Evolutionary conservation across 2,888 invertebrate genomes (phyloP).

Genomic region (Copidosoma aretas): DNA sequence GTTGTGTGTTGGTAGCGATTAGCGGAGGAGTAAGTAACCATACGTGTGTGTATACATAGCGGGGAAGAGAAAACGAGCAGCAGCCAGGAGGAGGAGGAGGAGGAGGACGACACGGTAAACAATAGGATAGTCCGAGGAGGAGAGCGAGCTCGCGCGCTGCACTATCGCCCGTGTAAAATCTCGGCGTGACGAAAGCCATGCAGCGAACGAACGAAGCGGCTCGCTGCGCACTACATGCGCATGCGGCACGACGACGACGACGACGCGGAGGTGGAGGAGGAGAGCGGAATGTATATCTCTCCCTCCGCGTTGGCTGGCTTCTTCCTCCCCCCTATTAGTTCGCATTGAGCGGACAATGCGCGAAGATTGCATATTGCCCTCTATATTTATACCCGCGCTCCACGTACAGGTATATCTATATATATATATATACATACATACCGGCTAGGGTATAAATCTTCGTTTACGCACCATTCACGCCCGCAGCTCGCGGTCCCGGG

Average conservation of each 20-base stretch:
- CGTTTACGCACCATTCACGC: constrained; percentile 61
- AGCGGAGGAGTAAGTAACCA: constrained; percentile 10
- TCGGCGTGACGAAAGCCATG: constrained; percentile 32
- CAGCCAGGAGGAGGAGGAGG: not conserved
- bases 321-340: constrained; percentile 50
- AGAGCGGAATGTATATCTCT: not conserved
- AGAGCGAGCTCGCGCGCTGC: constrained; percentile 7
- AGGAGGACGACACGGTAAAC: constrained; percentile 26
- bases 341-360: constrained; percentile 58
- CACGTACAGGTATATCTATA: too few relatives aligned
- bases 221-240: not conserved
- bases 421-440: too few relatives aligned
- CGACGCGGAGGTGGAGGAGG: not conserved
- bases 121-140: constrained; percentile 36
- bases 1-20: constrained; percentile 34
- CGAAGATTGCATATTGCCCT: constrained; percentile 61
- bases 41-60: too few relatives aligned
- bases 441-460: constrained; percentile 62
- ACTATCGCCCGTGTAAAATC: constrained; percentile 45
- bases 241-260: not conserved
- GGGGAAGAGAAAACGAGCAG: not conserved
- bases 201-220: not conserved
- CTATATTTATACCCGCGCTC: constrained; percentile 56
- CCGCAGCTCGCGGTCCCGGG: too few relatives aligned
- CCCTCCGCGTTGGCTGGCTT: constrained; percentile 26